Evolutionary conservation across 2,888 invertebrate genomes (phyloP), one percentile per base, ranked within the genome.

Genomic region (Helobdella robusta): DNA sequence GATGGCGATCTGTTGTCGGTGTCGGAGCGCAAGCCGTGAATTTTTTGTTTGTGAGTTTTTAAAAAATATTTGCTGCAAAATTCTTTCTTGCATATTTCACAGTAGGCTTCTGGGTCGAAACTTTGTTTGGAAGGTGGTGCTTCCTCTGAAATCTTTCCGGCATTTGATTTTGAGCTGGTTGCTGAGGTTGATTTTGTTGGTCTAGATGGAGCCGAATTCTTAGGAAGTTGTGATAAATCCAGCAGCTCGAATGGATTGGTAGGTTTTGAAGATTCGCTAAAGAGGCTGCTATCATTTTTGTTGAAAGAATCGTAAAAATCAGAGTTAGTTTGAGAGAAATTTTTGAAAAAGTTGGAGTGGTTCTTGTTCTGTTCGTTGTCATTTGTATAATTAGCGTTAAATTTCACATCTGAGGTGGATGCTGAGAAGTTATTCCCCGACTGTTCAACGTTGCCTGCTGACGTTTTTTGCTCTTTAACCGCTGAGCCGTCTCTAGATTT

Each of bases 21-120:
- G 2, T 69, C 68, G 4, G 63, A 36, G 44, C 68, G 69, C 36
- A 98, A 91, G 23, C 95, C 95, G 79, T 98, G 98, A 36, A 92
- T 92, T 80, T 95, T 95, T 77, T 92, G 91, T 78, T 95, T 95
- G 83, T 98, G 98, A 28, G 94, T 94, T 70, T 93, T 86, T 67
- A 98, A 83, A 77, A 95, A 95, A 78, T 97, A 94, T 79, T 97
- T 95, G 81, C 93, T 94, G 83, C 95, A 95, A 64, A 98, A 83
- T 81, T 97, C 94, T 80, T 94, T 94, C 82, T 94, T 91, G 81
- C 98, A 98, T 72, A 98, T 76, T 69, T 77, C 77, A 69, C 79
- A 79, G 70, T 78, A 78, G 20, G 78, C 77, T 64, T 78, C 78
- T n/a, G 78, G 78, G 66, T 78, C 78, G 70, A 78, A 77, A 50